Base-by-base conservation (phyloP, 2,888 invertebrate genomes). In the Heliconius sara region DNA sequence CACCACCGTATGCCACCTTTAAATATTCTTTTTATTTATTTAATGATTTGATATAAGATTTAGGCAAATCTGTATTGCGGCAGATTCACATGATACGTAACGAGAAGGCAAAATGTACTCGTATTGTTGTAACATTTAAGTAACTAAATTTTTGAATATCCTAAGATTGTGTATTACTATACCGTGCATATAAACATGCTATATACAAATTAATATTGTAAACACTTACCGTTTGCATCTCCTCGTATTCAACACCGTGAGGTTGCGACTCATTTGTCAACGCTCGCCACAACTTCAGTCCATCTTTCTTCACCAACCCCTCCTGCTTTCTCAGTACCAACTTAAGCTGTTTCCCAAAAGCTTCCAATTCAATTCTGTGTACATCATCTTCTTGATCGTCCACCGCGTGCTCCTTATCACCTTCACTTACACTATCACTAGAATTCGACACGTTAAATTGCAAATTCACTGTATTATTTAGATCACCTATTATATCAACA, bases 281-380 rank as follows among this genome's bases (percentile, higher is more conserved):
- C 83, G 97, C 98, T 81, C 96, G 96, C 97, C 97, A 98, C 96
- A 98, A 96, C 89, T 97, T 97, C 89, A 98, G 91, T 79, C 97
- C 97, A 76, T 97, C 96, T 86, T 97, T 96, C 88, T 96, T 97
- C 89, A 98, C 96, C 82, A 98, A 95, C n/a, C 97, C 97, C 83
- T 97, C 96, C 77, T 97, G 98, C 82, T 96, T 97, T 88, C 96
- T 96, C 87, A 98, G 91, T 85, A 96, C 97, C 87, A 98, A 94
- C 89, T 97, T 97, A 87, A 98, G 91, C 85, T 96, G 96, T 89
- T 96, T 96, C 79, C 98, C 98, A 87, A 98, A 98, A 78, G 98
- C 98, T 88, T 96, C 96, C 87, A 98, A 93, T 85, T 97, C 96
- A 76, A 98, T 96, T 90, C 95, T 96, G 83, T 96, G 96, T 84